These are phyloP conservation scores for Spatulosminthurus flaviceps DNA, from an alignment of 2,888 invertebrate species.

Conservation along the genomic window DNA sequence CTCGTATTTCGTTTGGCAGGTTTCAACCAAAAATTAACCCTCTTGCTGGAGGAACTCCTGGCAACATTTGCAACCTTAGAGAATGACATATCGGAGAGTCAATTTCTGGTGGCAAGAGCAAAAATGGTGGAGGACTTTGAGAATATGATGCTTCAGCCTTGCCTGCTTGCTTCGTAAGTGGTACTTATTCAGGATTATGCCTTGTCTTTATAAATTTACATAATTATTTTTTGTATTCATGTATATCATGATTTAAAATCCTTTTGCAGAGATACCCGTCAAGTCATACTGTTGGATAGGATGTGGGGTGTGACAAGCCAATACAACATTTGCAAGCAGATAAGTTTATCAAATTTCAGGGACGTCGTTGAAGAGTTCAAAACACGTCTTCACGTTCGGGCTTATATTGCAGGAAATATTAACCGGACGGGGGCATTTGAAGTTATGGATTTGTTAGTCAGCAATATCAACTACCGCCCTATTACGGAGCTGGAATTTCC, in stretches of 20 bases:
- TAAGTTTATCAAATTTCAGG: neutral
- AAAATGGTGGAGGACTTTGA: slow-evolving; percentile 19
- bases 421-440: slow-evolving; percentile 18
- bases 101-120: neutral
- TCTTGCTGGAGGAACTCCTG: neutral
- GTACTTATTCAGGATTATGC: no score
- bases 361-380: slow-evolving; percentile 2
- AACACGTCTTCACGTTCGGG: slow-evolving; percentile 6
- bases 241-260: neutral
- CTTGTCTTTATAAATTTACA: no score
- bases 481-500: slow-evolving; percentile 22
- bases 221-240: no score
- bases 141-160: slow-evolving; percentile 16
- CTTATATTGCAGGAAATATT: slow-evolving; percentile 31
- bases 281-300: neutral
- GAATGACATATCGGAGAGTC: neutral
- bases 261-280: slow-evolving; percentile 12
- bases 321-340: neutral
- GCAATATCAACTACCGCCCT: neutral
- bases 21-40: slow-evolving; percentile 28
- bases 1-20: slow-evolving; percentile 18
- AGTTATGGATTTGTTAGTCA: neutral
- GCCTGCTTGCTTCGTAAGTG: slow-evolving; percentile 33
- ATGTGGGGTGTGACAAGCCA: slow-evolving; percentile 5
- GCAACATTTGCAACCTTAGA: slow-evolving; percentile 6